These are phyloP conservation scores for Periophthalmus magnuspinnatus DNA, from an alignment of 2,797 vertebrate genomes.

Conservation along the genomic window DNA sequence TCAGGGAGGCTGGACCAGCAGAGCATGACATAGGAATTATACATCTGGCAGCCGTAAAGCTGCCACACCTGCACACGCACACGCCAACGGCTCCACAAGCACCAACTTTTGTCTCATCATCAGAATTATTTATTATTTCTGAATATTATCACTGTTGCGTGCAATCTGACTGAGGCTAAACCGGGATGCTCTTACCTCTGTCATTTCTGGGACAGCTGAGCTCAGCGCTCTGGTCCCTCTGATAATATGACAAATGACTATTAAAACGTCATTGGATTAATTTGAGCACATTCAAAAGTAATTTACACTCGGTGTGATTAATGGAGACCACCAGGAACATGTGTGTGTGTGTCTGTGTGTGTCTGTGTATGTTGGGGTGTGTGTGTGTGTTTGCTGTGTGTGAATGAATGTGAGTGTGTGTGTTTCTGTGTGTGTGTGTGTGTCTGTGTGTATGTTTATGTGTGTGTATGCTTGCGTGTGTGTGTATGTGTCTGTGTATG, in stretches of 20 bases:
- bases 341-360: not conserved
- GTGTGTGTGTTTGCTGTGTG: too few relatives aligned
- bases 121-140: conserved; percentile 46
- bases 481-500: too few relatives aligned
- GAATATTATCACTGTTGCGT: conserved; percentile 34
- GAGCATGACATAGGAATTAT: conserved; percentile 74
- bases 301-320: conserved; percentile 2
- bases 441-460: too few relatives aligned
- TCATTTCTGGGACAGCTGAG: conserved; percentile 23
- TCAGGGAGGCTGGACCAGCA: conserved; percentile 65
- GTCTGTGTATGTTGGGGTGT: too few relatives aligned
- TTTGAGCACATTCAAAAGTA: conserved; percentile 14
- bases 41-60: conserved; percentile 72
- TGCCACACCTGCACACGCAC: conserved; percentile 39
- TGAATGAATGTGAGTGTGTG: too few relatives aligned
- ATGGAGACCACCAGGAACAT: not conserved
- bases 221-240: conserved; percentile 23
- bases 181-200: conserved; percentile 21
- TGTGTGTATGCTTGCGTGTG: too few relatives aligned
- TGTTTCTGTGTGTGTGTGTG: too few relatives aligned
- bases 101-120: conserved; percentile 56
- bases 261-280: conserved; percentile 11
- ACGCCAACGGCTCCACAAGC: conserved; percentile 36
- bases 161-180: conserved; percentile 19
- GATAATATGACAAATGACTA: conserved; percentile 21